Evolutionary conservation across 2,888 invertebrate genomes (phyloP).

Genomic region (Chironomus tentans): DNA sequence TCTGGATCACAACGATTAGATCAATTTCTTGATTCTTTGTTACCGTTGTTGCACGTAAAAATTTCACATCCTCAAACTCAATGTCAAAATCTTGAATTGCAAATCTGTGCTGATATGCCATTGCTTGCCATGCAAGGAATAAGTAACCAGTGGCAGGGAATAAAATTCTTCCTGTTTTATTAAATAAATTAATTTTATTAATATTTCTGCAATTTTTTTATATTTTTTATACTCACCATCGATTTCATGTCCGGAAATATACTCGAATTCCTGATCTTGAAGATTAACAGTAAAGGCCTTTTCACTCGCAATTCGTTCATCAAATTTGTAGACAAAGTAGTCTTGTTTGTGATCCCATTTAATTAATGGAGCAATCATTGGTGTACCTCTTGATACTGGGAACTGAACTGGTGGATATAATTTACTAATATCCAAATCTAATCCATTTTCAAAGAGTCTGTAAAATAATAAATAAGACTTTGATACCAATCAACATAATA

Average conservation of each 20-base stretch:
- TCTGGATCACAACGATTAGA: slow-evolving; percentile 49
- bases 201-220: neutral
- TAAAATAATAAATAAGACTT: slow-evolving; percentile 31
- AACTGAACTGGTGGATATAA: slow-evolving; percentile 67
- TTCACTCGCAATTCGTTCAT: slow-evolving; percentile 57
- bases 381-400: slow-evolving; percentile 81
- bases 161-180: slow-evolving; percentile 53
- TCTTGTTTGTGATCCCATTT: slow-evolving; percentile 79
- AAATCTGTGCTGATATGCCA: slow-evolving; percentile 54
- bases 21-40: slow-evolving; percentile 51
- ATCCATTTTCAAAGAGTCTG: slow-evolving; percentile 68
- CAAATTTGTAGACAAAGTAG: slow-evolving; percentile 63
- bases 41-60: slow-evolving; percentile 74
- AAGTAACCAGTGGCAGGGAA: slow-evolving; percentile 85
- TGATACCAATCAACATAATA: neutral
- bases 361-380: slow-evolving; percentile 71
- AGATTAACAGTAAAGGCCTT: slow-evolving; percentile 51
- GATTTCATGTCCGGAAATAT: slow-evolving; percentile 69
- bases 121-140: slow-evolving; percentile 64
- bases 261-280: slow-evolving; percentile 58
- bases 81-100: slow-evolving; percentile 63
- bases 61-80: slow-evolving; percentile 74
- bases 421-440: slow-evolving; percentile 61
- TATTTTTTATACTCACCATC: slow-evolving; percentile 59
- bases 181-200: neutral